phyloP scores from a whole-genome alignment of 2,113 vertebrate species.

The Gallinago paraguaiae region DNA sequence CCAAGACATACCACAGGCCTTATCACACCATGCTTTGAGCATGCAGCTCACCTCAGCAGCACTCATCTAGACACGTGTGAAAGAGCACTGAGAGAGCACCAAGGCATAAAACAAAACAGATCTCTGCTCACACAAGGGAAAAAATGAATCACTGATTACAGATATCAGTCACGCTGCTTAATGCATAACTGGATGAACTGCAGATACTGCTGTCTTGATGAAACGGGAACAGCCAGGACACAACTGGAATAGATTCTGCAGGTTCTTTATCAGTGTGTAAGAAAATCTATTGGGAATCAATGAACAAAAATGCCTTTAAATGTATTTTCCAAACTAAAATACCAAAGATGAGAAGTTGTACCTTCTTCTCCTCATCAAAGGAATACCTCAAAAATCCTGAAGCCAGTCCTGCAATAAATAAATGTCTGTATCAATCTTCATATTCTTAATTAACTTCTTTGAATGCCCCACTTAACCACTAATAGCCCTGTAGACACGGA shows the following conservation, averaged over 20 bases:
- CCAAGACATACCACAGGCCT: not conserved
- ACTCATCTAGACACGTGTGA: not conserved
- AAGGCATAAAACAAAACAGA: not conserved
- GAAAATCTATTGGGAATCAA: not conserved
- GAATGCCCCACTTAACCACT: not conserved
- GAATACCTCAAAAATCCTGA: not conserved
- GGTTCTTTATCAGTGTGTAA: not conserved
- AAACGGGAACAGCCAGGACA: not conserved
- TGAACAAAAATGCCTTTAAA: not conserved
- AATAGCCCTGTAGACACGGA: not conserved
- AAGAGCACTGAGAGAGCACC: not conserved
- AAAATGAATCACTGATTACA: not conserved
- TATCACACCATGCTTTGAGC: not conserved
- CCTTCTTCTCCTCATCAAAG: not conserved
- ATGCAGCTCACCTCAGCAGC: not conserved
- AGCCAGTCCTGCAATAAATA: not conserved
- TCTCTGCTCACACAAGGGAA: not conserved
- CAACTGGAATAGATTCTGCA: not conserved
- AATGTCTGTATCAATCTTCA: not conserved
- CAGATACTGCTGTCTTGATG: not conserved
- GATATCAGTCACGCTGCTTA: not conserved
- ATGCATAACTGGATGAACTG: not conserved
- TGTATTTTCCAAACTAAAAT: not conserved
- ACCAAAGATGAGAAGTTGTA: not conserved
- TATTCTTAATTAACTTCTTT: not conserved